Percentiles rank a stretch among this genome's conserved stretches.
phyloP scores from a whole-genome alignment of 2,797 vertebrate species.

The Hyperoplus lanceolatus region DNA sequence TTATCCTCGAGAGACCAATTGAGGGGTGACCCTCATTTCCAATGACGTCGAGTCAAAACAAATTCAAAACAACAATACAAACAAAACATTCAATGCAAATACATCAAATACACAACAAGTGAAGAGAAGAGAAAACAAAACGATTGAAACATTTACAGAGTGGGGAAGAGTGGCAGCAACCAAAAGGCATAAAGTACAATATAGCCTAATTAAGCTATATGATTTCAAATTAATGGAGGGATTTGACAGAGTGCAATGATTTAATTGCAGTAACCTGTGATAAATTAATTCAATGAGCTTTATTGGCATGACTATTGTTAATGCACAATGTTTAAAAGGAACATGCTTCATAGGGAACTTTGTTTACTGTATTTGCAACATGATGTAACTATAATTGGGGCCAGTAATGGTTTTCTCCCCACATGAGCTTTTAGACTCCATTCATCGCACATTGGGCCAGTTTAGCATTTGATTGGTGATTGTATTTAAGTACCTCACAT shows the following conservation, averaged over 20 bases:
- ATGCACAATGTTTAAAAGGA: background rate
- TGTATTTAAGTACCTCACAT: slow-evolving; percentile 17
- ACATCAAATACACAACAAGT: too few species aligned
- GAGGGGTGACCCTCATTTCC: too few species aligned
- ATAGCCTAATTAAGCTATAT: too few species aligned
- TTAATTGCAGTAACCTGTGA: slow-evolving; percentile 3
- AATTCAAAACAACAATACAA: too few species aligned
- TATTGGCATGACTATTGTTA: too few species aligned
- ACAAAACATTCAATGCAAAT: too few species aligned
- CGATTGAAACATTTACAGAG: too few species aligned
- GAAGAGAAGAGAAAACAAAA: too few species aligned
- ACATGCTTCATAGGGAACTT: background rate
- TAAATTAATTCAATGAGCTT: background rate
- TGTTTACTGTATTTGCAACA: slow-evolving; percentile 1
- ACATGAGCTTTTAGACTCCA: background rate
- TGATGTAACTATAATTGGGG: background rate
- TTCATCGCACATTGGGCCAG: slow-evolving; percentile 5
- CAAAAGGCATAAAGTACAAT: too few species aligned
- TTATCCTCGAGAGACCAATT: too few species aligned
- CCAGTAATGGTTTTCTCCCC: background rate
- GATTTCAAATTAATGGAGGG: slow-evolving; percentile 17
- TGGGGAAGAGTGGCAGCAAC: too few species aligned
- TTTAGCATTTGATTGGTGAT: background rate
- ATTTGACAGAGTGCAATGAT: background rate
- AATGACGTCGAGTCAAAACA: too few species aligned